phyloP scores from a whole-genome alignment of 2,113 vertebrate species.

The Hippopotamus amphibius region DNA sequence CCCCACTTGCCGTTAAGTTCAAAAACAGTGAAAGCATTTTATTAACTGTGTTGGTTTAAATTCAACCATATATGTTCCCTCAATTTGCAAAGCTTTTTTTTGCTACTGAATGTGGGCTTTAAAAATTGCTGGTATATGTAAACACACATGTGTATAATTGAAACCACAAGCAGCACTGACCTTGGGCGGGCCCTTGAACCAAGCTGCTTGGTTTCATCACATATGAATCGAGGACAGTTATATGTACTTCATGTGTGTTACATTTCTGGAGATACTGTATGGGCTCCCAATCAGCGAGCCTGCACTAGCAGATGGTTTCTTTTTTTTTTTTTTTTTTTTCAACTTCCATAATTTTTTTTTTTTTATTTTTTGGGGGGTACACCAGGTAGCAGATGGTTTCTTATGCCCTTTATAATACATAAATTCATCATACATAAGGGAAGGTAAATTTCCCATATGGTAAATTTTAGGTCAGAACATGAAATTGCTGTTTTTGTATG shows the following conservation, averaged over 20 bases:
- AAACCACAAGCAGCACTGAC: neutral
- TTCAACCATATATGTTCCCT: constrained; percentile 45
- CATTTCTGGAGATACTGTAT: neutral
- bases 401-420: neutral
- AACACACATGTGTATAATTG: constrained; percentile 15
- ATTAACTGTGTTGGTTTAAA: constrained; percentile 80
- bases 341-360: no score
- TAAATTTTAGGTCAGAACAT: constrained; percentile 10
- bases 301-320: neutral
- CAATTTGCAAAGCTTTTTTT: constrained; percentile 41
- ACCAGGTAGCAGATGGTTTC: neutral
- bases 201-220: neutral
- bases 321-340: neutral
- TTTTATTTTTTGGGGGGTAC: no score
- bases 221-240: neutral
- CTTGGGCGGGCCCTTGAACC: neutral
- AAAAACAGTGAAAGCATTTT: constrained; percentile 74
- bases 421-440: neutral
- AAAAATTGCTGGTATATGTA: neutral
- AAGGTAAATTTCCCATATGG: neutral
- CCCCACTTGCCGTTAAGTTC: constrained; percentile 68
- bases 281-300: neutral
- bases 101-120: constrained; percentile 15
- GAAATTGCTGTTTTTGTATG: neutral
- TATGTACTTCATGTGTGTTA: neutral